Percentiles rank a stretch among this genome's conserved stretches.
Evolutionary conservation across 2,797 vertebrate species (phyloP).

Genomic region (Gastrophryne carolinensis): DNA sequence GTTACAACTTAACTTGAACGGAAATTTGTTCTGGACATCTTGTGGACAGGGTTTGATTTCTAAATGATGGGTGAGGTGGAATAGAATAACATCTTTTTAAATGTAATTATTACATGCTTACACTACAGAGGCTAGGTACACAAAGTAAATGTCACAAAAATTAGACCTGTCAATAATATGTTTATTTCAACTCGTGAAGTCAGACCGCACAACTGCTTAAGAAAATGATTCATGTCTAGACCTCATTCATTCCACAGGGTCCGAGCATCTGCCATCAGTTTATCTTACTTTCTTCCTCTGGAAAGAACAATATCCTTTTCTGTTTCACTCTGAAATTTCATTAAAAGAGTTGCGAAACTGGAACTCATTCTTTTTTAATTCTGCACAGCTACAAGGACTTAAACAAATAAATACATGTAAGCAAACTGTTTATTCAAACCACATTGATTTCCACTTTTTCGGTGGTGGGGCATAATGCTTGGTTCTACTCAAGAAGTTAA

Average conservation of each 20-base stretch:
- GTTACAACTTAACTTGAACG: neutral
- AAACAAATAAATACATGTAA: slow-evolving; percentile 62
- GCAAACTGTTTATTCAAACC: slow-evolving; percentile 67
- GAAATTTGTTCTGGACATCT: no score
- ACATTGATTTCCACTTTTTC: slow-evolving; percentile 67
- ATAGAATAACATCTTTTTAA: neutral
- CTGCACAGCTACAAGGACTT: slow-evolving; percentile 55
- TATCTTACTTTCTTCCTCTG: slow-evolving; percentile 37
- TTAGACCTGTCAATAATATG: slow-evolving; percentile 26
- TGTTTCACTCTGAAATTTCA: slow-evolving; percentile 58
- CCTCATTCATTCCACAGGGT: slow-evolving; percentile 20
- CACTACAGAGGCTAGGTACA: neutral
- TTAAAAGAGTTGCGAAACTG: slow-evolving; percentile 42
- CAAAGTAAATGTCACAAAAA: slow-evolving; percentile 23
- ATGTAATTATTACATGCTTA: slow-evolving; percentile 9
- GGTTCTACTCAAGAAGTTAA: slow-evolving; percentile 60
- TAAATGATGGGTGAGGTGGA: neutral
- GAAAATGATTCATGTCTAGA: slow-evolving; percentile 43
- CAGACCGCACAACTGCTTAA: neutral
- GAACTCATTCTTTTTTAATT: slow-evolving; percentile 42
- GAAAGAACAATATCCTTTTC: slow-evolving; percentile 37
- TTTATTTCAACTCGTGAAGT: slow-evolving; percentile 10
- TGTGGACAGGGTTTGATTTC: neutral
- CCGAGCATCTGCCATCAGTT: slow-evolving; percentile 20
- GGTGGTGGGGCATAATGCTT: slow-evolving; percentile 52